These are phyloP conservation scores for Pheosia tremula DNA, from an alignment of 2,888 invertebrate species.

Conservation along the genomic window DNA sequence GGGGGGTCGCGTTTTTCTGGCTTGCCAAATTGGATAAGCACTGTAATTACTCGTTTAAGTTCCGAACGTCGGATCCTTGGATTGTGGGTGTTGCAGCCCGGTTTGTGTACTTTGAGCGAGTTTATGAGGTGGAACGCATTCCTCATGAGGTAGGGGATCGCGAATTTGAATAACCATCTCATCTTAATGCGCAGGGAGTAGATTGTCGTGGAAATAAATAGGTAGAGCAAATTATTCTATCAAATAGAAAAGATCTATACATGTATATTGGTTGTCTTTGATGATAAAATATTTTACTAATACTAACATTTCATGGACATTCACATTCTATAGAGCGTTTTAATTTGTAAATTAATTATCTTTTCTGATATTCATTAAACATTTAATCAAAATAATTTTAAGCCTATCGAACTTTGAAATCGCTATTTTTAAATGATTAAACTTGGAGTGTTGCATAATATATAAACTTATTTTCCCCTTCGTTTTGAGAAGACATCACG, in stretches of 20 bases:
- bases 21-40: constrained; percentile 83
- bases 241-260: too few relatives aligned
- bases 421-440: too few relatives aligned
- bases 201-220: too few relatives aligned
- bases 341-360: too few relatives aligned
- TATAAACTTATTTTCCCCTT: background rate
- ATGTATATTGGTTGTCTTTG: too few relatives aligned
- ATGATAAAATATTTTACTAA: too few relatives aligned
- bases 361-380: too few relatives aligned
- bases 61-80: constrained; percentile 64
- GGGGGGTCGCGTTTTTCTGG: constrained; percentile 82
- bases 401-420: too few relatives aligned
- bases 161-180: constrained; percentile 46
- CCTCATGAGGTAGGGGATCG: constrained; percentile 36
- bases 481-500: constrained; percentile 8
- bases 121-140: constrained; percentile 68
- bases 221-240: too few relatives aligned
- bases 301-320: too few relatives aligned
- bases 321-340: too few relatives aligned
- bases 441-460: background rate
- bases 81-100: constrained; percentile 52
- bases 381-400: too few relatives aligned
- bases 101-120: constrained; percentile 58
- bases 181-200: background rate
- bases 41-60: constrained; percentile 80